Base-by-base conservation (phyloP, 2,888 invertebrate species). In the Nemotelus nigrinus region DNA sequence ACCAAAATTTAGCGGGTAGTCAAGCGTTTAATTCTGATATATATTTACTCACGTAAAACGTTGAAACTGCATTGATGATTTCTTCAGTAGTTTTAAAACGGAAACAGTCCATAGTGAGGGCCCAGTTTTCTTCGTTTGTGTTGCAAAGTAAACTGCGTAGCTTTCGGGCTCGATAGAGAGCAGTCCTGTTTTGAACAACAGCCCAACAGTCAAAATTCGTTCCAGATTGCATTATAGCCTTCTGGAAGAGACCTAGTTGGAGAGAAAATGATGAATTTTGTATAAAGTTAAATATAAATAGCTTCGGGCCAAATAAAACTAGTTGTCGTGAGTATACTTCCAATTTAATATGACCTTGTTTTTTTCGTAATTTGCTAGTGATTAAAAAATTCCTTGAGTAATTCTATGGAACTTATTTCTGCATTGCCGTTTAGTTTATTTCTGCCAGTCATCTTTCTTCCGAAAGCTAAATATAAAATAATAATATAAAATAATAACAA, bases 151-250 rank as follows among this genome's bases (percentile, higher is more conserved):
- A 86, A 82, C 89, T 85, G 0, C 90, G 92, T 41, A 93, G 83
- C 53, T 88, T 89, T 80, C 88, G 88, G 0, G 92, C 90, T 76
- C 90, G 89, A 60, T 85, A 85, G 48, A 87, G 83, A 0, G 90
- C 89, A 79, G 89, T 88, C 6, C 89, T 90, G 1, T 90, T 89
- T 55, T 86, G 86, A 0, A 89, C 86, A 1, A 91, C 86, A 0
- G 90, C 89, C 91, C 91, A 91, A 0, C 90, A 89, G 58, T 89
- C 89, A 39, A 91, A 83, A 0, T 90, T 89, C 2, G 90, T 91
- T 0, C 93, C 93, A 78, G 92, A 93, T 83, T 93, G 91, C 0
- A 92, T 90, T 80, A 93, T 93, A 0, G 88, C 92, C 78, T 90
- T 90, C 79, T 91, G 90, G 81, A 93, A 92, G n/a, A 92, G 83